A percentile compares a stretch with the other conserved stretches of the same genome.
Evolutionary conservation across 2,113 vertebrate species (phyloP).

Genomic region (Procapra przewalskii): DNA sequence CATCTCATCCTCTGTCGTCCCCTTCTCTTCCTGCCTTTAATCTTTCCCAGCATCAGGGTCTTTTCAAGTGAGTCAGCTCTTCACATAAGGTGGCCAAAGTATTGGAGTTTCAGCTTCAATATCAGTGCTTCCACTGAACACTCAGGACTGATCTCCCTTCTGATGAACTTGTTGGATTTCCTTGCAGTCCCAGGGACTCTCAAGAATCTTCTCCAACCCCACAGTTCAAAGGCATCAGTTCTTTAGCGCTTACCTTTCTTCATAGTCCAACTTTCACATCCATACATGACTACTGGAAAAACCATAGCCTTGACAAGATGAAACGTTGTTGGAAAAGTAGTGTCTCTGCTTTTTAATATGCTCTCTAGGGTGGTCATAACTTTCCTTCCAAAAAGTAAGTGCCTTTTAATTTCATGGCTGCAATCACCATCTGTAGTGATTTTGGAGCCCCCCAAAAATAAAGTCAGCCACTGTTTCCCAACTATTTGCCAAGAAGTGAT

Average conservation of each 20-base stretch:
- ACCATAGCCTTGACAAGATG: neutral
- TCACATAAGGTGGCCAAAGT: neutral
- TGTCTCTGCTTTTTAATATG: neutral
- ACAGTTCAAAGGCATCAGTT: neutral
- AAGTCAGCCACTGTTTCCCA: neutral
- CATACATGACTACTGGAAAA: neutral
- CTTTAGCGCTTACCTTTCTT: neutral
- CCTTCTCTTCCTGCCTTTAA: neutral
- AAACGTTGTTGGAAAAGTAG: neutral
- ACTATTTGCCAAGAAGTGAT: neutral
- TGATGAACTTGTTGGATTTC: neutral
- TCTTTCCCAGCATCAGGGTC: neutral
- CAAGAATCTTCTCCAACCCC: neutral
- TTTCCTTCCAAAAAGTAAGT: neutral
- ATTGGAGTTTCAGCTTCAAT: neutral
- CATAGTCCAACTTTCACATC: neutral
- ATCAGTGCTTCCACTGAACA: neutral
- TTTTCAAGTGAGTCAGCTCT: neutral
- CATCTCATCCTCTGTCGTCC: neutral
- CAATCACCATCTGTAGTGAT: neutral
- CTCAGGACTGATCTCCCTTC: neutral
- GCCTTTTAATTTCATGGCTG: neutral
- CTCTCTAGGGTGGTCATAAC: neutral
- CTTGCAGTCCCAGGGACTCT: neutral
- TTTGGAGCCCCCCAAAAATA: neutral